phyloP scores from a whole-genome alignment of 2,113 vertebrate genomes.

The Vulpes lagopus region DNA sequence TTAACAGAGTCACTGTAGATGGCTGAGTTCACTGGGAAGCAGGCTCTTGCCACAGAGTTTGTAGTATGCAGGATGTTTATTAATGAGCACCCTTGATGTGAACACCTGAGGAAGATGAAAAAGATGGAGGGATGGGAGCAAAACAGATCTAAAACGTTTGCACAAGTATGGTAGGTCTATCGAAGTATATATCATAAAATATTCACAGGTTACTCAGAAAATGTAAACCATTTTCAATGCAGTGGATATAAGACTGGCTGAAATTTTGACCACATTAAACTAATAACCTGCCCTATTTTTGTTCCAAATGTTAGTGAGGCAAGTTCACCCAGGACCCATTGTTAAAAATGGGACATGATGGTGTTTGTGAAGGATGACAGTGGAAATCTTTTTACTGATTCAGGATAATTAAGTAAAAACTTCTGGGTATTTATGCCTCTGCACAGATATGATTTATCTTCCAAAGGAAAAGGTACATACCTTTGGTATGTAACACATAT shows the following conservation, averaged over 20 bases:
- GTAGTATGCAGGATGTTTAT: not conserved
- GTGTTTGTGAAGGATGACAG: not conserved
- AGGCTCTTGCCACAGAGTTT: not conserved
- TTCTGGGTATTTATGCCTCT: not conserved
- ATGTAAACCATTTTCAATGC: not conserved
- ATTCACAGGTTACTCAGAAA: not conserved
- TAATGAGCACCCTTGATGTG: not conserved
- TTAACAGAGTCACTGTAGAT: not conserved
- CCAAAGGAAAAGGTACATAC: slow-evolving; percentile 13
- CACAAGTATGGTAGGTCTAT: not conserved
- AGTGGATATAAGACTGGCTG: not conserved
- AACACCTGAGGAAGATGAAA: not conserved
- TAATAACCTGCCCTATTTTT: not conserved
- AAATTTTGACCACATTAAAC: not conserved
- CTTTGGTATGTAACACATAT: not conserved
- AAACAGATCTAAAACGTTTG: not conserved
- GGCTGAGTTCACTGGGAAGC: not conserved
- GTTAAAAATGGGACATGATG: not conserved
- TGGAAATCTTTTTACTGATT: slow-evolving; percentile 2
- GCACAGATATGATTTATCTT: not conserved
- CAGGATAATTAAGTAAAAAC: not conserved
- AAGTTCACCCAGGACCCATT: not conserved
- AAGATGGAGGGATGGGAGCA: not conserved
- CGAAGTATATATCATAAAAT: slow-evolving; percentile 5
- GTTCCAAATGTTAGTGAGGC: not conserved